Evolutionary conservation across 2,888 invertebrate genomes (phyloP).

Genomic region (Acanthoscelides obtectus): DNA sequence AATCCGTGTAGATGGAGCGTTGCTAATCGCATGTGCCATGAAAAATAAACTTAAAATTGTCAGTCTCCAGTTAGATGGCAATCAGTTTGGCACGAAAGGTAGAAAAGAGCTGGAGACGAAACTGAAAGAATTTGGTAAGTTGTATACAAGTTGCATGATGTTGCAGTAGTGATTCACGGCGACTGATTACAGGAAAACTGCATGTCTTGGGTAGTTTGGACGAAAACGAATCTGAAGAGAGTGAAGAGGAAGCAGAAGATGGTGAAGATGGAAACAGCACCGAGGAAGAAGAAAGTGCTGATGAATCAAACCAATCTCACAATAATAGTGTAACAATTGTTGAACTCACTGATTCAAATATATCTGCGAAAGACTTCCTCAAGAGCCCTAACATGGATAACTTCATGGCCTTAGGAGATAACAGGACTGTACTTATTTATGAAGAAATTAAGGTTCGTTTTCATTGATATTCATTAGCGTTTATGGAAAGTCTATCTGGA

Average conservation of each 20-base stretch:
- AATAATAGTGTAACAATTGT: slow-evolving; percentile 9
- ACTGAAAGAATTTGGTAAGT: slow-evolving; percentile 47
- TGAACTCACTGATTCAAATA: slow-evolving; percentile 20
- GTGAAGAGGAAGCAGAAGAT: slow-evolving; percentile 40
- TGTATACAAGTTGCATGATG: not conserved
- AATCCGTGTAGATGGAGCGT: slow-evolving; percentile 67
- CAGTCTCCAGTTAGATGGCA: slow-evolving; percentile 58
- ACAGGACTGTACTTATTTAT: slow-evolving; percentile 38
- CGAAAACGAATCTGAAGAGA: slow-evolving; percentile 55
- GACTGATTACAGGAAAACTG: slow-evolving; percentile 37
- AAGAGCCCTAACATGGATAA: slow-evolving; percentile 48
- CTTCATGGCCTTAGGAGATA: slow-evolving; percentile 48
- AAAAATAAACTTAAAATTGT: slow-evolving; percentile 54
- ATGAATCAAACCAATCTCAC: slow-evolving; percentile 27
- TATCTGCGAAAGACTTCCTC: slow-evolving; percentile 47
- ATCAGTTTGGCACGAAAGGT: slow-evolving; percentile 56
- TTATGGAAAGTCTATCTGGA: no score
- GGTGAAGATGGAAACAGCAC: slow-evolving; percentile 27
- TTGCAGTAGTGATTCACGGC: not conserved
- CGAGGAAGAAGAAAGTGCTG: slow-evolving; percentile 34
- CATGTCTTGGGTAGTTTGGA: slow-evolving; percentile 58
- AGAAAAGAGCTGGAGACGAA: slow-evolving; percentile 43
- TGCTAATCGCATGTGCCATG: slow-evolving; percentile 56
- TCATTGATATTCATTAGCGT: not conserved
- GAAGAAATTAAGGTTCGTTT: slow-evolving; percentile 39